phyloP scores from a whole-genome alignment of 2,888 invertebrate genomes.

The Agrypnus murinus region DNA sequence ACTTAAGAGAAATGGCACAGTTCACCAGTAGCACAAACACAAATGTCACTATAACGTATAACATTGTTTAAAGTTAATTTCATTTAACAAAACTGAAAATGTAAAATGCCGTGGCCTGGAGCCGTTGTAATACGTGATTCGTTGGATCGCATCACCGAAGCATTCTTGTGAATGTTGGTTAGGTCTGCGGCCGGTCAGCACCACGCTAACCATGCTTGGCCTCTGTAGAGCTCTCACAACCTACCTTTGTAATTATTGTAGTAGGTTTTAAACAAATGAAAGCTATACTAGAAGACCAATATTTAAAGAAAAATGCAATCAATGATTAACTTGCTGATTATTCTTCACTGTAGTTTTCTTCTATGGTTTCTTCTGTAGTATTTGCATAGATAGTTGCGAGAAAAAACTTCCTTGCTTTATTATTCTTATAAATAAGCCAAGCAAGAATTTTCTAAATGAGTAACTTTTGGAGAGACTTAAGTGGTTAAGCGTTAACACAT shows the following conservation, averaged over 20 bases:
- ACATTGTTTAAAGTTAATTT: slow-evolving; percentile 48
- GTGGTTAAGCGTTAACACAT: too few species aligned
- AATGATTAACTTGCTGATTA: too few species aligned
- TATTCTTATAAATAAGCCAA: too few species aligned
- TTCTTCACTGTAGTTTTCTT: too few species aligned
- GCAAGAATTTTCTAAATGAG: too few species aligned
- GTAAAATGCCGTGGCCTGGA: slow-evolving; percentile 31
- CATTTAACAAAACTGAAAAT: slow-evolving; percentile 33
- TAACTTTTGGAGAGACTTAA: too few species aligned
- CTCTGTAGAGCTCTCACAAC: slow-evolving; percentile 51
- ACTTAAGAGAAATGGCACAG: slow-evolving; percentile 53
- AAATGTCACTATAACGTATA: slow-evolving; percentile 37
- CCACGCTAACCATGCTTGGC: slow-evolving; percentile 55
- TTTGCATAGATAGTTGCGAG: too few species aligned
- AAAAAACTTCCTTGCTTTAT: background rate
- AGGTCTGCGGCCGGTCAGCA: slow-evolving; percentile 59
- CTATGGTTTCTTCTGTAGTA: too few species aligned
- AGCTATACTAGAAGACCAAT: slow-evolving; percentile 40
- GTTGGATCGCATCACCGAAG: slow-evolving; percentile 59
- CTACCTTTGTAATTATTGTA: slow-evolving; percentile 59
- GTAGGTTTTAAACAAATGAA: slow-evolving; percentile 45
- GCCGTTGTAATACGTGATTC: slow-evolving; percentile 44
- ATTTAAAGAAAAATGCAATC: too few species aligned
- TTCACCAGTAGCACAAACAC: slow-evolving; percentile 53
- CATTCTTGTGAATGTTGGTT: slow-evolving; percentile 54